Percentiles rank a stretch among this genome's conserved stretches.
Conservation (phyloP, 2,113 vertebrate species). For the Oplegnathus fasciatus region DNA sequence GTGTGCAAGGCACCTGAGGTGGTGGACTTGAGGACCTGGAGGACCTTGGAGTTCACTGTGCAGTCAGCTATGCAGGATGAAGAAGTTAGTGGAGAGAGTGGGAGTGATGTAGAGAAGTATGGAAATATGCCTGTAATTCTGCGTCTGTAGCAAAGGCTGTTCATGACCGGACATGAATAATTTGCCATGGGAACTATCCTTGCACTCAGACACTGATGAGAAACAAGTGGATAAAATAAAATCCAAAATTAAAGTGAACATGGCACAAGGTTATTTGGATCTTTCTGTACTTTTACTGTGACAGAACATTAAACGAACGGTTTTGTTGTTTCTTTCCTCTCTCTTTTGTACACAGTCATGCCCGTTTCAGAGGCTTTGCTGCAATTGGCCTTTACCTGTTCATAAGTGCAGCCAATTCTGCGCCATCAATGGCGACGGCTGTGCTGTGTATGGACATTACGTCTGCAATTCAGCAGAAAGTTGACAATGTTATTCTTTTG, state of each 20-base stretch:
- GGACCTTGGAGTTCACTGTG: constrained; percentile 67
- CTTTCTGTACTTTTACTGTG: neutral
- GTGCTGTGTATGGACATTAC: constrained; percentile 37
- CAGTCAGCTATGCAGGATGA: constrained; percentile 68
- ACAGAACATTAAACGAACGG: neutral
- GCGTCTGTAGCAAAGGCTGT: constrained; percentile 34
- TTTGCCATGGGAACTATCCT: constrained; percentile 30
- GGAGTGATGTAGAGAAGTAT: constrained; percentile 36
- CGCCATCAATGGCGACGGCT: constrained; percentile 19
- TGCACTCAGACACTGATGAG: constrained; percentile 18
- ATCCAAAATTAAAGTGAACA: constrained; percentile 12
- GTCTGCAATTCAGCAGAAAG: constrained; percentile 67
- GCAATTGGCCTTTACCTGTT: constrained; percentile 37
- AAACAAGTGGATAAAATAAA: neutral
- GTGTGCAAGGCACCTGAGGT: constrained; percentile 30
- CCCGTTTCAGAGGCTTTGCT: constrained; percentile 23
- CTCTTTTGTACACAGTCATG: constrained; percentile 24
- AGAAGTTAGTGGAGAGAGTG: constrained; percentile 20
- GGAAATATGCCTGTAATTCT: constrained; percentile 59
- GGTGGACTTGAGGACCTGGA: constrained; percentile 34
- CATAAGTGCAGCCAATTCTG: constrained; percentile 42
- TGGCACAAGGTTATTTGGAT: neutral
- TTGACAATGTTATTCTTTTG: constrained; percentile 58
- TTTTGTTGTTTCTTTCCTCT: constrained; percentile 4
- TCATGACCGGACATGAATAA: constrained; percentile 35